Evolutionary conservation across 2,797 vertebrate genomes (phyloP), one percentile per base, ranked within the genome.

Genomic region (Melopsittacus undulatus): DNA sequence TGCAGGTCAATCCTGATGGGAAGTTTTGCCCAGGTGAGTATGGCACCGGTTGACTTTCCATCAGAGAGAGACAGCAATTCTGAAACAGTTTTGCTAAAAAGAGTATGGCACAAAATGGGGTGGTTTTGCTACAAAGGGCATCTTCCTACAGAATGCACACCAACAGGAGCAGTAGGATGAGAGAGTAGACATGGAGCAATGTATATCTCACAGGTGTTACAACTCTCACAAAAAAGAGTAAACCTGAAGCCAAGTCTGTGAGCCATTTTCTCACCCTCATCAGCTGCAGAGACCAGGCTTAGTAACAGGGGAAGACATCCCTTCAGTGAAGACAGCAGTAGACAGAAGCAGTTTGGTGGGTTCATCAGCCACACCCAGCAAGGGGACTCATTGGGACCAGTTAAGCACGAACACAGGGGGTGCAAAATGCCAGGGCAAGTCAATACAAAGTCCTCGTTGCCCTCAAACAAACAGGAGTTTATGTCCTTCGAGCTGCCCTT

Each of bases 201-300:
- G 1, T 16, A 5, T 4, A 34, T 7, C 13, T 13, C 63, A 63
- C 4, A 2, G 52, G 5, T 1, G 2, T 24, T 19, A 14, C 0
- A 36, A 61, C n/a, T 48, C 40, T 27, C 62, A 61, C 36, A 62
- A 67, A 42, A 34, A 57, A 11, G 49, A 69, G 22, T 16, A 61
- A 74, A 34, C n/a, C 52, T 7, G 62, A 9, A 36, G 49, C 73
- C 45, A 9, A 23, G 32, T 9, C 83, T 1, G 0, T 5, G 40
- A 61, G 43, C 43, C 59, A 13, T 7, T 45, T 16, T 29, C 59
- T 66, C 43, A 22, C 30, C 66, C 79, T 61, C 36, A 26, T 7
- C 61, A 26, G 61, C 45, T 79, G 74, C 84, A 75, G 34, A 52
- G 20, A 30, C 22, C 30, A 15, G 48, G 43, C 40, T 26, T 54